A percentile compares a stretch with the other conserved stretches of the same genome.
These are phyloP conservation scores for Enteromius trimaculatus DNA, from an alignment of 2,797 vertebrate species.

Conservation along the genomic window DNA sequence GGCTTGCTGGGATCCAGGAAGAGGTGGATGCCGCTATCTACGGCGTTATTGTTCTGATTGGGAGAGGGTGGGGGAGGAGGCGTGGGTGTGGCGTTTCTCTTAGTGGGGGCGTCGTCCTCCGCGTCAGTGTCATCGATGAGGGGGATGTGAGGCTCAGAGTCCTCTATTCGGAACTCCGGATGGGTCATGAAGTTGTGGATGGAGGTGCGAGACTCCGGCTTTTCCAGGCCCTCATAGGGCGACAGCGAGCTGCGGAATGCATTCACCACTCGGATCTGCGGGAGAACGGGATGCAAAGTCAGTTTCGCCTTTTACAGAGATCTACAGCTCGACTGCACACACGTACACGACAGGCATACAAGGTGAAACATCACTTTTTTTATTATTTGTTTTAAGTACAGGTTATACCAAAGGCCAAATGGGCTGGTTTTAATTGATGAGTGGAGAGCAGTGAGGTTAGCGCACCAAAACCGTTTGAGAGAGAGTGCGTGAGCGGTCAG, in stretches of 20 bases:
- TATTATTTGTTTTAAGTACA: slow-evolving; percentile 42
- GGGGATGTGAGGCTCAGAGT: slow-evolving; percentile 98
- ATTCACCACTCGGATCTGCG: slow-evolving; percentile 99
- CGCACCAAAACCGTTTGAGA: slow-evolving; percentile 44
- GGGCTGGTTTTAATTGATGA: slow-evolving; percentile 65
- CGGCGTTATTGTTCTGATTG: slow-evolving; percentile 99
- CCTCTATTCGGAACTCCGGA: slow-evolving; percentile 99
- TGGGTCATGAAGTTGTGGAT: slow-evolving; percentile 99
- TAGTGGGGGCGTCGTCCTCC: slow-evolving; percentile 97
- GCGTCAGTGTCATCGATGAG: slow-evolving; percentile 98
- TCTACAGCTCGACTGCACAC: neutral
- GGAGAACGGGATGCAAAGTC: slow-evolving; percentile 58
- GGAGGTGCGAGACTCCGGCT: slow-evolving; percentile 94
- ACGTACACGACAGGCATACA: slow-evolving; percentile 24
- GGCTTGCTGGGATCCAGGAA: slow-evolving; percentile 91
- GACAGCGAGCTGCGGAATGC: slow-evolving; percentile 99
- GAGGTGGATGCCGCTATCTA: slow-evolving; percentile 94
- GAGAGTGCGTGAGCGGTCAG: slow-evolving; percentile 53
- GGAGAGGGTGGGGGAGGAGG: slow-evolving; percentile 85
- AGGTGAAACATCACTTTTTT: slow-evolving; percentile 32
- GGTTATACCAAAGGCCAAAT: slow-evolving; percentile 59
- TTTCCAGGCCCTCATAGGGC: slow-evolving; percentile 98
- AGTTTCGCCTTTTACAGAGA: slow-evolving; percentile 60
- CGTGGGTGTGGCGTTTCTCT: slow-evolving; percentile 86
- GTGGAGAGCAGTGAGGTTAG: slow-evolving; percentile 77